Evolutionary conservation across 2,113 vertebrate genomes (phyloP), one percentile per base, ranked within the genome.

Genomic region (Catharus minimus): DNA sequence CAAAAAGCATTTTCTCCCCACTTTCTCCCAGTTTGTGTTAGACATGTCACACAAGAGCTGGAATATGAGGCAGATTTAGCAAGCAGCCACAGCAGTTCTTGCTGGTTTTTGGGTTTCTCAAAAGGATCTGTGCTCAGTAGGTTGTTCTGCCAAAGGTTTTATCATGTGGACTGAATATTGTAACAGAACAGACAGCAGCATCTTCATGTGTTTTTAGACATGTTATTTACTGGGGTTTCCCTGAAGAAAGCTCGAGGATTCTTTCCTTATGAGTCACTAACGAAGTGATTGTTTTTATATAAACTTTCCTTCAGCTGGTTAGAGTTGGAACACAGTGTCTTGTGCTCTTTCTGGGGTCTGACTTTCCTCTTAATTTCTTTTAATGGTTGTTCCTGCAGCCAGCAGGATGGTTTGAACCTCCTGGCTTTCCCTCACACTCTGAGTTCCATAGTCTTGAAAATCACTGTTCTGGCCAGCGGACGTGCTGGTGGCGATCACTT

Each of bases 201-300:
- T 96, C 96, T 96, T 94, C 90, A 36, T 97, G 94, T 97, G 91
- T 96, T 95, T 97, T 94, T 90, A 95, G 92, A 94, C 93, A 61
- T 96, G 88, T 97, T 97, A 97, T 97, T 97, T 97, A 96, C 97
- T 97, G 96, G 97, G 97, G 97, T 97, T 98, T 98, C 97, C 97
- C 97, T 98, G 95, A 97, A 98, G 97, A 98, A 98, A 97, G 95
- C 96, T 96, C 56, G 55, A 82, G 82, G 64, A 98, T 97, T 97
- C 93, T 96, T 98, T 97, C 97, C 97, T 89, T 60, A 23, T 98
- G 97, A 98, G 93, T 98, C 97, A 98, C 83, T 93, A 89, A 97
- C 96, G 18, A 95, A 97, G 87, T 87, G 95, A 93, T 97, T 97
- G 93, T 97, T 97, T 98, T 97, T 96, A 93, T 97, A 96, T 95